phyloP scores from a whole-genome alignment of 2,113 vertebrate genomes.

The Recurvirostra avosetta region DNA sequence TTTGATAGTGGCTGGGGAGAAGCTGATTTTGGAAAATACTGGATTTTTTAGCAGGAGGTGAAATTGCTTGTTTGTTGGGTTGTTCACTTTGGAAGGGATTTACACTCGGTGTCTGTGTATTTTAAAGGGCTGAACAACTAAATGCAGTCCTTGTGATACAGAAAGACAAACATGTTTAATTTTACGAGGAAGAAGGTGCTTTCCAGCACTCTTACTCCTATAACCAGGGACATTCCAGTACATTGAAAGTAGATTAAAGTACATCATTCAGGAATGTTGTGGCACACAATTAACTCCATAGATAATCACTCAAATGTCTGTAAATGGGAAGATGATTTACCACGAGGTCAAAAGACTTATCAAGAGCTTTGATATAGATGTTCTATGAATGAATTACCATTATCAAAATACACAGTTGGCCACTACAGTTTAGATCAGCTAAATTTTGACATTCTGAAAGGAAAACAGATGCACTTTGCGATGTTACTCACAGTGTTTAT shows the following conservation, averaged over 20 bases:
- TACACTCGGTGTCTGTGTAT: not conserved
- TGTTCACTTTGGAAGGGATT: not conserved
- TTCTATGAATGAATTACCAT: not conserved
- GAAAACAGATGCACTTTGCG: not conserved
- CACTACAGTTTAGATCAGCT: not conserved
- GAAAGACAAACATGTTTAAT: not conserved
- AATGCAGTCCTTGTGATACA: not conserved
- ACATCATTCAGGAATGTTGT: not conserved
- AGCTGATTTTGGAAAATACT: not conserved
- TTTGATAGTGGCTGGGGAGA: not conserved
- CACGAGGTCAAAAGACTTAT: not conserved
- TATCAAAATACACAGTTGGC: not conserved
- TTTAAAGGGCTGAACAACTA: not conserved
- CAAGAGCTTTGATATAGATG: not conserved
- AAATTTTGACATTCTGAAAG: not conserved
- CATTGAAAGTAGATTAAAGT: not conserved
- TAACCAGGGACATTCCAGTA: not conserved
- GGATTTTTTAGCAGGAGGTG: not conserved
- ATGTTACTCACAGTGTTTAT: not conserved
- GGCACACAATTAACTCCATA: not conserved
- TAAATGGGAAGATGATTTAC: not conserved
- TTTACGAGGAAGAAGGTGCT: not conserved
- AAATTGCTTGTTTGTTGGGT: not conserved
- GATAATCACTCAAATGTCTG: not conserved
- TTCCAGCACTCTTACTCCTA: not conserved